These are phyloP conservation scores for Seira ritae DNA, from an alignment of 2,888 invertebrate genomes.

Conservation along the genomic window DNA sequence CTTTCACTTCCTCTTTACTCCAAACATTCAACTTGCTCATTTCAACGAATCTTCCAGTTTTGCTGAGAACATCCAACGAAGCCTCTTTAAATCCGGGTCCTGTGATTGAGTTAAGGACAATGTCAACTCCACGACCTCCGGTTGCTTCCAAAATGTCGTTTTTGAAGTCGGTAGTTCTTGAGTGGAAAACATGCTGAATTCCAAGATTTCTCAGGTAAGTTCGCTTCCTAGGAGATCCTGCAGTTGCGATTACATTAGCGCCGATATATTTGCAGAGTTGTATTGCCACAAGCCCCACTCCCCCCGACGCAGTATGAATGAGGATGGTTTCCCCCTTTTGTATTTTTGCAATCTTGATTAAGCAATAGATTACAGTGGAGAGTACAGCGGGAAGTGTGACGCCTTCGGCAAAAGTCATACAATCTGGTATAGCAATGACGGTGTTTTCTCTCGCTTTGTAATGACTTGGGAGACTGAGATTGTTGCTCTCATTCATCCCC, in stretches of 20 bases:
- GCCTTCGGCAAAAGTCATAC: constrained; percentile 37
- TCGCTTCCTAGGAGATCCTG: constrained; percentile 59
- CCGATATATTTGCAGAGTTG: constrained; percentile 55
- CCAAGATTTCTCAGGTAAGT: constrained; percentile 53
- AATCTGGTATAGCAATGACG: neutral
- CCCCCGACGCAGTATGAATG: constrained; percentile 63
- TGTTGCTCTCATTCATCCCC: constrained; percentile 21
- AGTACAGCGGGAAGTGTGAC: constrained; percentile 41
- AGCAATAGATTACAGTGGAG: constrained; percentile 35
- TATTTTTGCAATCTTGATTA: constrained; percentile 30
- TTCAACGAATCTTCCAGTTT: constrained; percentile 58
- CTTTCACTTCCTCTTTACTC: constrained; percentile 51
- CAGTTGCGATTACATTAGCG: constrained; percentile 55
- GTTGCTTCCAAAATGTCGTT: constrained; percentile 43
- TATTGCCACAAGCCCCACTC: constrained; percentile 62
- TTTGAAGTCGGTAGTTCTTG: constrained; percentile 49
- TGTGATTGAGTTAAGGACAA: constrained; percentile 57
- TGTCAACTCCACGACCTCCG: constrained; percentile 55
- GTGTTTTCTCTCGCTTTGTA: neutral
- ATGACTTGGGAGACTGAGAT: constrained; percentile 43
- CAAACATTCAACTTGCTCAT: constrained; percentile 61
- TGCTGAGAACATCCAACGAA: constrained; percentile 33
- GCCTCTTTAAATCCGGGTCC: constrained; percentile 63
- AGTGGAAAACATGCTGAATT: constrained; percentile 60
- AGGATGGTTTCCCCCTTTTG: constrained; percentile 33